Percentiles rank a stretch among this genome's conserved stretches.
Conservation (phyloP, 35 echinoderm and acorn worm genomes). For the Apostichopus californicus region DNA sequence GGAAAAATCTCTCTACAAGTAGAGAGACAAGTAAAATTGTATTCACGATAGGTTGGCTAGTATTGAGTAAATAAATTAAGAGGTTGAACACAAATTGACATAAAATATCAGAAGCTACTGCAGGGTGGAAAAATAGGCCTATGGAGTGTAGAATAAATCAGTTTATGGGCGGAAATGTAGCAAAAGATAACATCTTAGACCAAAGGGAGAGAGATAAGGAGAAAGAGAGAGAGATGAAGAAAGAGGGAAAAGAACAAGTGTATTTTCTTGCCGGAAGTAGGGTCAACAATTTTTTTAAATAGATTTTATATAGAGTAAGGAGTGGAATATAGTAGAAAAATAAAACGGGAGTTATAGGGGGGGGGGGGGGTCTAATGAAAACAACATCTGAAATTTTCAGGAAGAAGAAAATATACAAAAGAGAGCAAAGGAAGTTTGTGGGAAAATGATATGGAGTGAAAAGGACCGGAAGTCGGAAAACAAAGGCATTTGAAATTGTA, state of each 20-base stretch:
- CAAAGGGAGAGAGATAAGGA: no score
- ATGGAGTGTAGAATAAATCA: no score
- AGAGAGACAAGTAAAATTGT: neutral
- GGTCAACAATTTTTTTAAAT: neutral
- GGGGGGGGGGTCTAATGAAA: no score
- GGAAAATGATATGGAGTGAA: conserved; percentile 1
- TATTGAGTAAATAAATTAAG: conserved; percentile 10
- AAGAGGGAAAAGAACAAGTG: neutral
- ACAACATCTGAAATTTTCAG: no score
- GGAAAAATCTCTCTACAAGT: neutral
- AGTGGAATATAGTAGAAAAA: neutral
- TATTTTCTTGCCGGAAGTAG: neutral
- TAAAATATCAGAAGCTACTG: neutral
- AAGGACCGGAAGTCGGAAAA: conserved; percentile 5
- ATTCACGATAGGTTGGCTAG: no score
- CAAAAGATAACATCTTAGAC: no score
- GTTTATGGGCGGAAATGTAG: no score
- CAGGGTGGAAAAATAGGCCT: no score
- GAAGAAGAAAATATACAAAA: no score
- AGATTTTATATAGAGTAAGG: no score
- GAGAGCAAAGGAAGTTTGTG: conserved; percentile 4
- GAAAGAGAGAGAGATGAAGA: no score
- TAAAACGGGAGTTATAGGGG: no score
- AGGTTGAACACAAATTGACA: conserved; percentile 10
- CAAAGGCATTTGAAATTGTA: neutral